Conservation (phyloP, 2,888 invertebrate genomes). For the Microctonus hyperodae region DNA sequence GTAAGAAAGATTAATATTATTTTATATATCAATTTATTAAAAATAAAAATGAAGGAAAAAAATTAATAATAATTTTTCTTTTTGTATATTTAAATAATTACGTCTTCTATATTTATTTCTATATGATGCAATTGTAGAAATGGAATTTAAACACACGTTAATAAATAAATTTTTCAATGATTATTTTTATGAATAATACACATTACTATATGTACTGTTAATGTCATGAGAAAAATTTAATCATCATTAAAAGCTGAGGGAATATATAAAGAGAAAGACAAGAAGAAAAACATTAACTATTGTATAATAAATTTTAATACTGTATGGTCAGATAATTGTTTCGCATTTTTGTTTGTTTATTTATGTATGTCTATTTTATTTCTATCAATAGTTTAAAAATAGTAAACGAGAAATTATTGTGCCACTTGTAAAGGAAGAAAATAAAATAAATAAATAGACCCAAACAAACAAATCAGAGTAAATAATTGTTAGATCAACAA, state of each 20-base stretch:
- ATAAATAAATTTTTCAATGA: not conserved
- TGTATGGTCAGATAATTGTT: not conserved
- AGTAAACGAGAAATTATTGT: too few relatives aligned
- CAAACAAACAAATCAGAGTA: not conserved
- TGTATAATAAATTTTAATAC: not conserved
- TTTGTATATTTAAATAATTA: too few relatives aligned
- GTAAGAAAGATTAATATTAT: not conserved
- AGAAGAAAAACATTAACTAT: not conserved
- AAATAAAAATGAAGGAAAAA: conserved; percentile 1
- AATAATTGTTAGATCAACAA: conserved; percentile 10
- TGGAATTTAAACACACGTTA: not conserved
- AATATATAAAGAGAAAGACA: not conserved
- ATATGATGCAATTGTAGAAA: not conserved
- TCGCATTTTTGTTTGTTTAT: not conserved
- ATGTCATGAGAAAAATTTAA: not conserved
- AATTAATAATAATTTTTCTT: not conserved
- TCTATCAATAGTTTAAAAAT: too few relatives aligned
- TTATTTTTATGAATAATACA: not conserved
- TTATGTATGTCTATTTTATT: too few relatives aligned
- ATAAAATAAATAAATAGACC: not conserved
- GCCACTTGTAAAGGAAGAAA: not conserved
- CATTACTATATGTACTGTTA: not conserved
- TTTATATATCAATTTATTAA: not conserved
- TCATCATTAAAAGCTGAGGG: not conserved
- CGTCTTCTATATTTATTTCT: not conserved